Percentiles rank a stretch among this genome's conserved stretches.
Conservation (phyloP, 2,113 vertebrate species). For the Dicaeum eximium region DNA sequence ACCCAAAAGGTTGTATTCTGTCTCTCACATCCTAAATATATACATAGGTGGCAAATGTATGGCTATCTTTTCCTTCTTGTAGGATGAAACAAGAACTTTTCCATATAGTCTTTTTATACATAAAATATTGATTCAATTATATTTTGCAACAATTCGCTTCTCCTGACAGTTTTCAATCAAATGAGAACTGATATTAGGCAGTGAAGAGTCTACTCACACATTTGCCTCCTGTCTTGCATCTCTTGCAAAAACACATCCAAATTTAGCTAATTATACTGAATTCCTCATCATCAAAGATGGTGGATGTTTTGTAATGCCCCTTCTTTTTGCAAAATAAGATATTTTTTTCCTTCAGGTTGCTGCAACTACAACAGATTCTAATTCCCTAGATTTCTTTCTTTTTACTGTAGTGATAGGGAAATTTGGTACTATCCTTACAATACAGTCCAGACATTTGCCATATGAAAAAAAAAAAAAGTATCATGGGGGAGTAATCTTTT, state of each 20-base stretch:
- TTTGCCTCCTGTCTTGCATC: neutral
- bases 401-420: neutral
- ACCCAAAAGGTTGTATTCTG: neutral
- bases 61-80: neutral
- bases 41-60: neutral
- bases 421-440: neutral
- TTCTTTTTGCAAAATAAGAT: neutral
- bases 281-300: accelerated
- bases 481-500: no score
- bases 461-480: neutral
- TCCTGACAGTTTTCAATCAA: neutral
- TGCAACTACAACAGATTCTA: neutral
- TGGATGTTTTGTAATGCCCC: neutral
- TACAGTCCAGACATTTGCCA: neutral
- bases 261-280: neutral
- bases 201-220: neutral
- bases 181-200: neutral
- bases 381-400: neutral
- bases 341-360: neutral
- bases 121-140: neutral
- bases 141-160: neutral
- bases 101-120: neutral
- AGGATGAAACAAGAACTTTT: neutral
- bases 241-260: neutral
- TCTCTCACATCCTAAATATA: neutral